phyloP scores from a whole-genome alignment of 2,797 vertebrate genomes.

The Vireo griseus region DNA sequence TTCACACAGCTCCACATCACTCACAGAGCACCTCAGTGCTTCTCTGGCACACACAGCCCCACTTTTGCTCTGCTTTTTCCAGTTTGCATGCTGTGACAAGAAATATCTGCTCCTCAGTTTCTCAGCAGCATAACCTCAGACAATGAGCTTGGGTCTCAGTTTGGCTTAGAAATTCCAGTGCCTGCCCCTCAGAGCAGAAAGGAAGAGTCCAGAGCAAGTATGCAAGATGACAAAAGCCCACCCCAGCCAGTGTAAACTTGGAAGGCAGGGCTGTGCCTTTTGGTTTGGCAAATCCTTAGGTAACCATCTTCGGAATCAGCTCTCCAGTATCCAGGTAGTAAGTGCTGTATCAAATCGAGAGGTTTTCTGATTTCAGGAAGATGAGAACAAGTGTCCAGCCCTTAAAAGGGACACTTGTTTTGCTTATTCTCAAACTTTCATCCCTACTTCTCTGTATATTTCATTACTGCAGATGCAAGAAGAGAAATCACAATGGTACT shows the following conservation, averaged over 20 bases:
- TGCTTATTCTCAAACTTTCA: neutral
- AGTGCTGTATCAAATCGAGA: neutral
- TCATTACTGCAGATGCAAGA: neutral
- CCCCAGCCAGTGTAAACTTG: neutral
- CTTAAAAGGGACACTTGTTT: neutral
- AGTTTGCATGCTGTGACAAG: accelerated
- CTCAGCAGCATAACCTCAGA: neutral
- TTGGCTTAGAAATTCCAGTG: neutral
- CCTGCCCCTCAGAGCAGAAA: neutral
- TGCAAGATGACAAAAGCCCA: neutral
- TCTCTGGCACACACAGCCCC: neutral
- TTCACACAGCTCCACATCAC: neutral
- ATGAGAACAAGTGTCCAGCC: neutral
- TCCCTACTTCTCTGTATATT: neutral
- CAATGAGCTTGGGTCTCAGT: neutral
- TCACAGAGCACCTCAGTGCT: neutral
- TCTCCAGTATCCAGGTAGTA: neutral
- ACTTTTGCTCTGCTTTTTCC: neutral
- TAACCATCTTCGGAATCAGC: neutral
- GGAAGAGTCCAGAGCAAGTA: accelerated
- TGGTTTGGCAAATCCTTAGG: neutral
- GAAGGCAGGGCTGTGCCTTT: neutral
- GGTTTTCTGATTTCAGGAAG: neutral
- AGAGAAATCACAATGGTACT: neutral
- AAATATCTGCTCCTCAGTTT: neutral